Base-by-base conservation (phyloP, 2,888 invertebrate genomes). In the Drosophila atripex region DNA sequence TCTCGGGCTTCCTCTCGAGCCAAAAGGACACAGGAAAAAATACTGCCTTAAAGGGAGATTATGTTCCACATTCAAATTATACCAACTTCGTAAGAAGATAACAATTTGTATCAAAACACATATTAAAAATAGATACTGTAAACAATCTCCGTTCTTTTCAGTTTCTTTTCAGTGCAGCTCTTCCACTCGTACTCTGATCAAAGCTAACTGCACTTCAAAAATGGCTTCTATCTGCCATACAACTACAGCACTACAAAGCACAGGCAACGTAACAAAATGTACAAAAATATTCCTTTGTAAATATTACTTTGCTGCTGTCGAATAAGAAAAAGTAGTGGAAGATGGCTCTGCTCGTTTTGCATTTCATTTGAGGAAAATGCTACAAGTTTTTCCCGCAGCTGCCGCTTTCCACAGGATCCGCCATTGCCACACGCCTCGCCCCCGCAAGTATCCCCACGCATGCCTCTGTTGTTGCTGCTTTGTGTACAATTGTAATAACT, bases 401-500 rank as follows among this genome's bases (percentile, higher is more conserved):
- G 50, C 58, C 41, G 28, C 49, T 49, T 51, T 18, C 25, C 43
- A 23, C 16, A 35, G 35, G 35, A 35, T n/a, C 35, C 4, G 9
- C 41, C 18, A 41, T 43, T 41, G 2, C 52, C 30, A 23, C 8
- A 11, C 8, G 9, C 11, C 3, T 9, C 23, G 0, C 3, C 43
- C 53, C 38, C 11, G 2, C 14, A 14, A 14, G 18, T 35, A 21
- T 23, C 65, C 30, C n/a, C 52, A 52, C 64, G 66, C 64, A 65
- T 53, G 52, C 35, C 23, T 38, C 21, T 66, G 45, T 71, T 71
- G 71, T 49, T 76, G 57, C 61, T 65, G 65, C 63, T 63, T 73
- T 78, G 78, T 80, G 73, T 85, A 73, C 78, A 78, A 75, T 83
- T 85, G 83, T 87, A 87, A 83, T 83, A 87, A 82, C 86, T 83